Conservation (phyloP, 2,113 vertebrate species). For the Cavia aperea region DNA sequence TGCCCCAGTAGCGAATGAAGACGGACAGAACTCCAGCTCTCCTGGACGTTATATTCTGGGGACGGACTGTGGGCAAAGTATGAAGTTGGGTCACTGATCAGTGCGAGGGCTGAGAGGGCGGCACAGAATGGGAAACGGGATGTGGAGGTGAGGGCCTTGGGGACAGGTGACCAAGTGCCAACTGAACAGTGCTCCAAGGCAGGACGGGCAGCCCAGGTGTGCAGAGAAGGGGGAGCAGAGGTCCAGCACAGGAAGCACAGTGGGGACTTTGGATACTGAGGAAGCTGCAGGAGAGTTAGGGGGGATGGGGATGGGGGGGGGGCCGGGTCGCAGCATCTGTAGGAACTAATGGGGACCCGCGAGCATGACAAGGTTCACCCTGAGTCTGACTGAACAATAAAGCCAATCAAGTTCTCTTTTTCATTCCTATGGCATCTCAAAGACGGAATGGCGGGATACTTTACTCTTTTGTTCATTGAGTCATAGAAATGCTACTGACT, state of each 20-base stretch:
- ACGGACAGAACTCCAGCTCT: background rate
- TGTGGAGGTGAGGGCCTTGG: background rate
- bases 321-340: background rate
- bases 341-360: background rate
- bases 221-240: background rate
- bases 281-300: background rate
- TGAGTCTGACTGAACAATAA: background rate
- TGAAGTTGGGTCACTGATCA: background rate
- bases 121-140: background rate
- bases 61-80: background rate
- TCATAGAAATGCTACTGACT: background rate
- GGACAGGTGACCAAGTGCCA: background rate
- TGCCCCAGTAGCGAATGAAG: background rate
- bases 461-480: background rate
- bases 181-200: background rate
- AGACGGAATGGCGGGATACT: background rate
- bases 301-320: background rate
- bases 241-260: background rate
- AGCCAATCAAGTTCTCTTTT: background rate
- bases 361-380: background rate
- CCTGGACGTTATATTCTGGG: background rate
- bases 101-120: background rate
- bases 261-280: background rate
- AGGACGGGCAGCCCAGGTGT: background rate
- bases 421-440: background rate